These are phyloP conservation scores for Amblyopsis rosae DNA, from an alignment of 2,113 vertebrate genomes.

Conservation along the genomic window DNA sequence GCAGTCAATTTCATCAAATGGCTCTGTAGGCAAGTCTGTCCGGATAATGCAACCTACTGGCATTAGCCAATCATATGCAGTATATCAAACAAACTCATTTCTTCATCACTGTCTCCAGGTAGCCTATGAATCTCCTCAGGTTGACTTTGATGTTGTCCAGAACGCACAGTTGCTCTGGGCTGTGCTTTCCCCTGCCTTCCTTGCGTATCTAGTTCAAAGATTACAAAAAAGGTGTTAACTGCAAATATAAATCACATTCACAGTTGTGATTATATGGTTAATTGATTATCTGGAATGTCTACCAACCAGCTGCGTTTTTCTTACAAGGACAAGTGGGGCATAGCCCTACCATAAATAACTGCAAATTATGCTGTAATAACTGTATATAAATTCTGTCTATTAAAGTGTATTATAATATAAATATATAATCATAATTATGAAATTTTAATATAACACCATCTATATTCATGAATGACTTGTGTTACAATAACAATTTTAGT, in stretches of 20 bases:
- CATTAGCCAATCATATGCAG: neutral
- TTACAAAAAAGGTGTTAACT: neutral
- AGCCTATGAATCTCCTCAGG: slow-evolving; percentile 91
- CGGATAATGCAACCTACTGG: slow-evolving; percentile 1
- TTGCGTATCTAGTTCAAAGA: slow-evolving; percentile 83
- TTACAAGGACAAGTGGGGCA: too few relatives aligned
- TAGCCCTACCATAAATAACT: too few relatives aligned
- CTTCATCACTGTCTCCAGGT: slow-evolving; percentile 85
- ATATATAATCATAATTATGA: too few relatives aligned
- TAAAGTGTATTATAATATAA: too few relatives aligned
- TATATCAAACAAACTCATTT: slow-evolving; percentile 51
- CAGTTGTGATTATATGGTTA: too few relatives aligned
- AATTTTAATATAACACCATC: too few relatives aligned
- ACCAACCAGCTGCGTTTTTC: too few relatives aligned
- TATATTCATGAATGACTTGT: too few relatives aligned
- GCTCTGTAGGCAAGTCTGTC: slow-evolving; percentile 20
- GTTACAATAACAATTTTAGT: too few relatives aligned
- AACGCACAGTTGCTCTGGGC: slow-evolving; percentile 89
- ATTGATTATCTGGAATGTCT: too few relatives aligned
- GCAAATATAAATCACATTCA: neutral
- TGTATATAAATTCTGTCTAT: too few relatives aligned
- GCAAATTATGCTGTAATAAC: too few relatives aligned
- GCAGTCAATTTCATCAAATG: slow-evolving; percentile 10
- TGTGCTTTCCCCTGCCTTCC: slow-evolving; percentile 86
- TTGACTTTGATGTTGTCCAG: slow-evolving; percentile 94